Percentiles rank a stretch among this genome's conserved stretches.
Evolutionary conservation across 2,113 vertebrate species (phyloP).

Genomic region (Heloderma charlesbogerti): DNA sequence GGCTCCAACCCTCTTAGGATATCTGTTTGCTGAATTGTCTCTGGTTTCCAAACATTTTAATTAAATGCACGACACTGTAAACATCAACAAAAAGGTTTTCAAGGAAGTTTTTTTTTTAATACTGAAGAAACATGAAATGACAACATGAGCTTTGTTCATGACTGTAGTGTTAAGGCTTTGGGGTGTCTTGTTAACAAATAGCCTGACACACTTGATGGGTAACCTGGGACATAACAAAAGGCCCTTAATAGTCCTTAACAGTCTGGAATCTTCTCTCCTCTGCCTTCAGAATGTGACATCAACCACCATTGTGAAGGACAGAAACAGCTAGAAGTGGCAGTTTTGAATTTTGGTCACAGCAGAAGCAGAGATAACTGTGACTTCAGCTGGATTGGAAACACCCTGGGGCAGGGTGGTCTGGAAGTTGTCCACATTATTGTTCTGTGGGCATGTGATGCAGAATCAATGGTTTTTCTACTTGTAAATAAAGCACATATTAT

Average conservation of each 20-base stretch:
- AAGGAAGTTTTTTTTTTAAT: not conserved
- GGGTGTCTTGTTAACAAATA: not conserved
- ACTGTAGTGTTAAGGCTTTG: not conserved
- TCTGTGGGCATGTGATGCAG: not conserved
- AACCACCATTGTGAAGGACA: not conserved
- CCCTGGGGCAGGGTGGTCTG: not conserved
- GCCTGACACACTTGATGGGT: not conserved
- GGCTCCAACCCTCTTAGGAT: no score
- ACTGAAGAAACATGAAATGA: no score
- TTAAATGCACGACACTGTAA: not conserved
- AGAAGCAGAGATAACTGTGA: not conserved
- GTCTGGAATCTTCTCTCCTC: not conserved
- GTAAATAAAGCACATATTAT: not conserved
- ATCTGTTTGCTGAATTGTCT: not conserved
- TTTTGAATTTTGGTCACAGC: not conserved
- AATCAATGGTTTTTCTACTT: not conserved
- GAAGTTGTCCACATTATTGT: not conserved
- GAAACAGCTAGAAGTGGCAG: not conserved
- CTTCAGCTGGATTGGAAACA: not conserved
- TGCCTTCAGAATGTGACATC: no score
- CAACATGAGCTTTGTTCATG: not conserved
- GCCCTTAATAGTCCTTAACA: not conserved
- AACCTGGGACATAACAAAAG: not conserved
- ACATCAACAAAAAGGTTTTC: not conserved
- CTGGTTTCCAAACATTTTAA: not conserved